These are phyloP conservation scores for Thinocorus orbignyianus DNA, from an alignment of 2,113 vertebrate species.

Conservation along the genomic window DNA sequence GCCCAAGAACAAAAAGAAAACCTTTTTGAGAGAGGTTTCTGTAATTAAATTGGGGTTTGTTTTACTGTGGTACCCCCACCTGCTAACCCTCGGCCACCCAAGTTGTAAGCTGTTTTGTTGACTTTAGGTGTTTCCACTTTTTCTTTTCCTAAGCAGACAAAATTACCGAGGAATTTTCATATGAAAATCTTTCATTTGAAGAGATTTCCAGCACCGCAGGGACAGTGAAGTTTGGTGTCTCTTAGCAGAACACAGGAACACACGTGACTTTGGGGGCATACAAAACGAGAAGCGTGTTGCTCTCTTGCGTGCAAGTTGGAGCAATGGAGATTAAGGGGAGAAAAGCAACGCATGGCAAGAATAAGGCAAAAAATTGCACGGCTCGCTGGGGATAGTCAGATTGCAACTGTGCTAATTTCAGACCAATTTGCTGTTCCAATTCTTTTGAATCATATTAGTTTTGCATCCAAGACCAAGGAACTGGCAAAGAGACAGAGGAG, in stretches of 20 bases:
- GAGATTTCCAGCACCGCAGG: background rate
- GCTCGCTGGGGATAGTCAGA: background rate
- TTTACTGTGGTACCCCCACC: constrained; percentile 14
- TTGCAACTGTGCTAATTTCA: background rate
- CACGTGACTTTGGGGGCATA: background rate
- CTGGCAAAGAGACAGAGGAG: background rate
- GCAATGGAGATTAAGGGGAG: background rate
- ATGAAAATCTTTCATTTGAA: background rate
- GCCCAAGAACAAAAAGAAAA: background rate
- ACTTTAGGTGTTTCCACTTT: background rate
- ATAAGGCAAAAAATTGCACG: constrained; percentile 5
- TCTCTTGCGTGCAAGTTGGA: background rate
- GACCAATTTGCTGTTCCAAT: background rate
- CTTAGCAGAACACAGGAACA: background rate
- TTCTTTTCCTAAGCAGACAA: background rate
- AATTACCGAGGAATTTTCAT: constrained; percentile 1
- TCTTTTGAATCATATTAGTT: background rate
- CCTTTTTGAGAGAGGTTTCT: background rate
- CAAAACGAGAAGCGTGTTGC: accelerated
- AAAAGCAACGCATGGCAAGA: background rate
- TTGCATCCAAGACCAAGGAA: background rate
- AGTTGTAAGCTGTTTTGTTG: background rate
- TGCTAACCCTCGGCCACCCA: constrained; percentile 48
- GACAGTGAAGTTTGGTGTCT: background rate
- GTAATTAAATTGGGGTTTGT: constrained; percentile 21